Evolutionary conservation across 2,888 invertebrate genomes (phyloP).

Genomic region (Drosophila pegasa): DNA sequence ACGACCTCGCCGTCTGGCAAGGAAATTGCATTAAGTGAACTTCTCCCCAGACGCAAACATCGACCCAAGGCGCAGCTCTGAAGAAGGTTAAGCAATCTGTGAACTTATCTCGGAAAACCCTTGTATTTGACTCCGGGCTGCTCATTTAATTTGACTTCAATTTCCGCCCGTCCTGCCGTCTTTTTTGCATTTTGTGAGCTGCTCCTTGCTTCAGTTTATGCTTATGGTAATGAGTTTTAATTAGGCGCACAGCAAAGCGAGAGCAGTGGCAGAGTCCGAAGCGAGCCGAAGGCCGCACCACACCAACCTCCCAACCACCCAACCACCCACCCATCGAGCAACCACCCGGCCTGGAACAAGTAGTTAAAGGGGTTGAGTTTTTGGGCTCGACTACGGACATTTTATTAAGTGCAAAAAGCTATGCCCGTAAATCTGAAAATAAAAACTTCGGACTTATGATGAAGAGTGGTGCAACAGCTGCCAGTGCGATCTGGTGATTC

Average conservation of each 20-base stretch:
- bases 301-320: conserved; percentile 30
- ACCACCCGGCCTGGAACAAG: conserved; percentile 33
- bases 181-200: conserved; percentile 32
- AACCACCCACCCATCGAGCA: conserved; percentile 23
- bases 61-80: conserved; percentile 13
- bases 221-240: conserved; percentile 81
- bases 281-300: conserved; percentile 24
- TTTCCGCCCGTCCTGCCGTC: conserved; percentile 42
- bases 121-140: neutral
- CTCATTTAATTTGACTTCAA: conserved; percentile 53
- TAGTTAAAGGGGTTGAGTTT: conserved; percentile 16
- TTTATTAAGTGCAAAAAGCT: conserved; percentile 46
- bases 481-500: conserved; percentile 17
- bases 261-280: conserved; percentile 44
- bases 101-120: conserved; percentile 20
- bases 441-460: conserved; percentile 2
- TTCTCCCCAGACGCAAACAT: conserved; percentile 28
- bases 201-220: conserved; percentile 70
- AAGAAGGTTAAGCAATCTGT: conserved; percentile 41
- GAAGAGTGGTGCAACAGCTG: conserved; percentile 59
- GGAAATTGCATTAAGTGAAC: conserved; percentile 76
- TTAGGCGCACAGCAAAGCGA: conserved; percentile 74
- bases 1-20: conserved; percentile 62
- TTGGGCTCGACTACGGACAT: conserved; percentile 20
- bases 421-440: conserved; percentile 50